A percentile compares a stretch with the other conserved stretches of the same genome.
Conservation (phyloP, 2,888 invertebrate genomes). For the Ptychoptera contaminata region DNA sequence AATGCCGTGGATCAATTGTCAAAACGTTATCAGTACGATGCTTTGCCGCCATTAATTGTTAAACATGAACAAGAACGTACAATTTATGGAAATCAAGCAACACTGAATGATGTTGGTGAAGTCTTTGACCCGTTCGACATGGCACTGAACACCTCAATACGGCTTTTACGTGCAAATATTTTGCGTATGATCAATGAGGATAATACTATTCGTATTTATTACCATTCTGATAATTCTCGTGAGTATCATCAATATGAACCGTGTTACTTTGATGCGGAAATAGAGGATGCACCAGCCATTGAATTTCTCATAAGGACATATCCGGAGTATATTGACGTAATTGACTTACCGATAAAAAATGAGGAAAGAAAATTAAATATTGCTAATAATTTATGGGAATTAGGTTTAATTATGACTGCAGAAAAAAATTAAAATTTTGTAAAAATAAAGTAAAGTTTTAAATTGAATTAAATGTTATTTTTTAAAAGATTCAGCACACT, state of each 20-base stretch:
- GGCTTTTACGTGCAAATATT: constrained; percentile 39
- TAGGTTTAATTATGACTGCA: constrained; percentile 57
- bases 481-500: no score
- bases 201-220: constrained; percentile 50
- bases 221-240: constrained; percentile 68
- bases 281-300: constrained; percentile 49
- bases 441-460: no score
- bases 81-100: constrained; percentile 55
- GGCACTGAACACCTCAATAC: constrained; percentile 39
- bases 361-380: constrained; percentile 48
- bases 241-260: constrained; percentile 71
- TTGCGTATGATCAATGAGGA: constrained; percentile 48
- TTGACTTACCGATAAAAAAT: constrained; percentile 49
- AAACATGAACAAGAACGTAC: constrained; percentile 51
- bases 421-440: no score
- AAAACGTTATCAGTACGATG: constrained; percentile 68
- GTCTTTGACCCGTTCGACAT: not conserved
- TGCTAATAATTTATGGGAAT: constrained; percentile 65
- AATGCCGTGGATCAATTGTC: constrained; percentile 76
- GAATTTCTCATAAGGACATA: constrained; percentile 54
- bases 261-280: constrained; percentile 58
- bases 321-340: constrained; percentile 60
- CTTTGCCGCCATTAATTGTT: constrained; percentile 67
- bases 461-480: no score
- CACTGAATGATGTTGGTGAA: constrained; percentile 42